Base-by-base conservation (phyloP, 2,888 invertebrate genomes). In the Oscheius sp. region DNA sequence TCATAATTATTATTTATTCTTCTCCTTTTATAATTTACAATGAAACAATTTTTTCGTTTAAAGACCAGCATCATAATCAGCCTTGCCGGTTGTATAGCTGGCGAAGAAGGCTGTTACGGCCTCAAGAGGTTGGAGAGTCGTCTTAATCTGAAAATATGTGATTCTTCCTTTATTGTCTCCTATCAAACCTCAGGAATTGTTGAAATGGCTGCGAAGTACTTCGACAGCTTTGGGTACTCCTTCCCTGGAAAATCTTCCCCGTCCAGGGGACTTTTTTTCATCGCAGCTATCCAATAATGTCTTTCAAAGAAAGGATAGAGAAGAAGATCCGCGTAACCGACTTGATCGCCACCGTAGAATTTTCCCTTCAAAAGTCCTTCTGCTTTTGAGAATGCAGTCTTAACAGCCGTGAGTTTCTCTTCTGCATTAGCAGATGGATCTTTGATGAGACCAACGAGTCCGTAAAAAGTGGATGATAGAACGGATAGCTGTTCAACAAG, bases 401-500 rank as follows among this genome's bases (percentile, higher is more conserved):
- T 68, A 5, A 75, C 73, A 22, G 65, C 67, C 9, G 41, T 57
- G 8, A 68, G 44, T 65, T 77, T 75, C 54, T 73, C 75, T 14
- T 68, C 69, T 14, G 44, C 24, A 33, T 71, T 73, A 56, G 71
- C 12, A 17, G 63, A 49, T 6, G 61, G 67, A 12, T 78, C 73
- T 8, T 69, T 51, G 49, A 66, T n/a, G n/a, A n/a, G n/a, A n/a
- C n/a, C n/a, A 68, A 64, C 54, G 71, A 56, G n/a, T 22, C 67
- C 67, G 4, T 71, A 73, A 51, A 76, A 74, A 9, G 72, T 70
- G 5, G 66, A 44, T 1, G 73, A 63, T 1, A 78, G 63, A 72
- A 20, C 17, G 2, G 30, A 12, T 33, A 92, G 91, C 77, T 89
- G 88, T 80, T 92, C 92, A 9, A 92, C 89, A 70, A 92, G 87